Conservation (phyloP, 1,140 invertebrate species). For the Druon quercuslanigerum region DNA sequence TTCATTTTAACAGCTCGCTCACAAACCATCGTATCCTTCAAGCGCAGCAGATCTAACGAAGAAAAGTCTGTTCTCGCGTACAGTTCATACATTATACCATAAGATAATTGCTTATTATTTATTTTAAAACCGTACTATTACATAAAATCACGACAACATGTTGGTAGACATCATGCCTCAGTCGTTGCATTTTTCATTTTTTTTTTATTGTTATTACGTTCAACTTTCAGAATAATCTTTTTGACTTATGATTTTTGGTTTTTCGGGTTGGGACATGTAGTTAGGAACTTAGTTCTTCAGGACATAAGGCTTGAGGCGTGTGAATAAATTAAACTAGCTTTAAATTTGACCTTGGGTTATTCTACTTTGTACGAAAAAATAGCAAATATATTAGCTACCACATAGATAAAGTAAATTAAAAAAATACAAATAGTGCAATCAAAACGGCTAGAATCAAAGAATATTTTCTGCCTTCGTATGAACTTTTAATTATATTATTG, state of each 20-base stretch:
- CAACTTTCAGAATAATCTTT: constrained; percentile 32
- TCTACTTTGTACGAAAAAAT: too few relatives aligned
- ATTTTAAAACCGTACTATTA: constrained; percentile 51
- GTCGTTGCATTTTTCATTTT: constrained; percentile 5
- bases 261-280: not conserved
- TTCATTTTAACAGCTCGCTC: constrained; percentile 41
- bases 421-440: too few relatives aligned
- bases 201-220: constrained; percentile 17
- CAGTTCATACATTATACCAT: constrained; percentile 34
- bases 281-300: not conserved
- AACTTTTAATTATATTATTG: too few relatives aligned
- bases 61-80: constrained; percentile 50
- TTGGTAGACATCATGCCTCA: constrained; percentile 1
- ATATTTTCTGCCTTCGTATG: too few relatives aligned
- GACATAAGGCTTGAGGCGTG: too few relatives aligned
- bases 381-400: too few relatives aligned
- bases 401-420: too few relatives aligned
- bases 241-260: not conserved
- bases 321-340: too few relatives aligned
- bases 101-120: constrained; percentile 54
- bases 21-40: constrained; percentile 51
- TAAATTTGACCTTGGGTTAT: too few relatives aligned
- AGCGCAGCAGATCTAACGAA: constrained; percentile 47
- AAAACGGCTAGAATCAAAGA: too few relatives aligned
- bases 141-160: constrained; percentile 38